Conservation (phyloP, 2,797 vertebrate genomes). For the Ctenochaetus hawaiiensis region DNA sequence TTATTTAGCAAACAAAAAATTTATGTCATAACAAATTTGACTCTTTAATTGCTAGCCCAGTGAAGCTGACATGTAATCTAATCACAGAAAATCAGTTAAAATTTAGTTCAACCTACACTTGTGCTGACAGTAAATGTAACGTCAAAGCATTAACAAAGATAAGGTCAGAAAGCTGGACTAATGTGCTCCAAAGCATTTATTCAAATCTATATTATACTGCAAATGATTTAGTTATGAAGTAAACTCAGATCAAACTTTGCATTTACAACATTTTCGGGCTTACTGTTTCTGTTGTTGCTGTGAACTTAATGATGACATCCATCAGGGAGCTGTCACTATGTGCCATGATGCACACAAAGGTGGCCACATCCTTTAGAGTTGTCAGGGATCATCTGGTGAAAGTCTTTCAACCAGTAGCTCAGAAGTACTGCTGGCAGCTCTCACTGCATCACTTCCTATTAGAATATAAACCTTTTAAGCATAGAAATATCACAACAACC, state of each 20-base stretch:
- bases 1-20: background rate
- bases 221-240: background rate
- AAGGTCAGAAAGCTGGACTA: background rate
- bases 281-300: background rate
- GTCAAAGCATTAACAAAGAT: background rate
- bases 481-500: too few species aligned
- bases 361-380: background rate
- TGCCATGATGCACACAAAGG: background rate
- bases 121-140: background rate
- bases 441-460: too few species aligned
- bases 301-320: background rate
- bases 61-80: background rate
- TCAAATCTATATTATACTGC: background rate
- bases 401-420: background rate
- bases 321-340: background rate
- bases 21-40: background rate
- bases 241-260: background rate
- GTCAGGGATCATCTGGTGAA: background rate
- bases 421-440: background rate
- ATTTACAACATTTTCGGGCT: background rate
- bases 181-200: background rate
- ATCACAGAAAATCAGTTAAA: background rate
- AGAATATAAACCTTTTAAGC: too few species aligned
- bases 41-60: background rate
- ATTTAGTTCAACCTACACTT: too few species aligned